Percentiles rank a stretch among this genome's conserved stretches.
Conservation (phyloP, 2,113 vertebrate genomes). For the Apistogramma diplotaenia region DNA sequence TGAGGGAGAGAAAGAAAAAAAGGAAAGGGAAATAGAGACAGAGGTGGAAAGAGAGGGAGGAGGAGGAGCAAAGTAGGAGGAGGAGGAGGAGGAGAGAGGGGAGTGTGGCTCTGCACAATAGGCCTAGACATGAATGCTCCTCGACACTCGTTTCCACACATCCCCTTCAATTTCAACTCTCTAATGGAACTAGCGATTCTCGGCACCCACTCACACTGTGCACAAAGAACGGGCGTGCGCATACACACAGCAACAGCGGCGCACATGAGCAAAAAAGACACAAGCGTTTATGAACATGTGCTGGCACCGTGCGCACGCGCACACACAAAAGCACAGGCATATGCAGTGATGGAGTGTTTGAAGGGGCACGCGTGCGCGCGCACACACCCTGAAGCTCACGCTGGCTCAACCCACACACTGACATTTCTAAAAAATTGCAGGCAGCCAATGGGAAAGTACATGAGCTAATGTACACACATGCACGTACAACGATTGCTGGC, state of each 20-base stretch:
- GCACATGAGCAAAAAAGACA: constrained; percentile 18
- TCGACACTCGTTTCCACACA: constrained; percentile 71
- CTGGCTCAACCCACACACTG: constrained; percentile 6
- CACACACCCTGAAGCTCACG: background rate
- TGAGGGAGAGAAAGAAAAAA: constrained; percentile 29
- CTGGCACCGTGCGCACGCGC: background rate
- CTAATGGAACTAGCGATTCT: constrained; percentile 67
- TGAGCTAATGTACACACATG: background rate
- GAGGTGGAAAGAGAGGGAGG: constrained; percentile 38
- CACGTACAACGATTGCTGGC: background rate
- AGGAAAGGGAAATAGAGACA: constrained; percentile 47
- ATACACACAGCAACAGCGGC: background rate
- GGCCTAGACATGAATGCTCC: constrained; percentile 71
- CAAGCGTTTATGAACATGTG: background rate
- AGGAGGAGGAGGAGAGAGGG: background rate
- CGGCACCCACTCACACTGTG: constrained; percentile 46
- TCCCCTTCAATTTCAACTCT: constrained; percentile 74
- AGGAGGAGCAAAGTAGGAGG: constrained; percentile 6
- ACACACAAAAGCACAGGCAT: background rate
- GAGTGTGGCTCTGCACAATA: constrained; percentile 57
- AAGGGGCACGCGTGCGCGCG: background rate
- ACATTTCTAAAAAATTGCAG: background rate
- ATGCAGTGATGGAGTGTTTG: background rate
- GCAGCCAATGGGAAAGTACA: background rate
- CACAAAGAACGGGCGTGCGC: constrained; percentile 26